Conservation (phyloP, 1,140 invertebrate species). For the Brachionus rubens region DNA sequence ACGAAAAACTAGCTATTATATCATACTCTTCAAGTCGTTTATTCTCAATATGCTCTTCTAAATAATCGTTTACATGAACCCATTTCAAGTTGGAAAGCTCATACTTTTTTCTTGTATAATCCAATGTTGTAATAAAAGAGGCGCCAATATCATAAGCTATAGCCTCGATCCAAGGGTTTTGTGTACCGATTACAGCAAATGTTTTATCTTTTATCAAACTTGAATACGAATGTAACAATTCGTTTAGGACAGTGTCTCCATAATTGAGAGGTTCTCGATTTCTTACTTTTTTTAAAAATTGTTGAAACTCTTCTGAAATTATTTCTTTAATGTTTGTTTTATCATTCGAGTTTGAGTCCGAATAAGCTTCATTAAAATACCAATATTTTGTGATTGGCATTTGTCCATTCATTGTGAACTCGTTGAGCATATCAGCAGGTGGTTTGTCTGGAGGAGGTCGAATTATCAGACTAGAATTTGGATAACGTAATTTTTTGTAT, state of each 20-base stretch:
- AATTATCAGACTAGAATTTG: not conserved
- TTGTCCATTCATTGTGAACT: constrained; percentile 29
- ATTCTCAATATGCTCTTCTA: not conserved
- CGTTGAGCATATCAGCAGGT: not conserved
- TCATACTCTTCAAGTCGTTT: not conserved
- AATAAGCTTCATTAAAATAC: constrained; percentile 2
- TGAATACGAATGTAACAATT: constrained; percentile 1
- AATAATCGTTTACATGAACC: constrained; percentile 20
- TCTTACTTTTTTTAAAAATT: not conserved
- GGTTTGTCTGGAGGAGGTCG: constrained; percentile 11
- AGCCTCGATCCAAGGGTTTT: constrained; percentile 30
- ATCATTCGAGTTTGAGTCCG: not conserved
- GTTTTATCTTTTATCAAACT: not conserved
- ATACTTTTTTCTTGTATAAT: too few species aligned
- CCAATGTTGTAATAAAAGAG: not conserved
- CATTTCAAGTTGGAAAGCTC: not conserved
- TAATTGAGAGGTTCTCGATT: not conserved
- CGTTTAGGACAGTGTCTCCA: not conserved
- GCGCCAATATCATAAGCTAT: not conserved
- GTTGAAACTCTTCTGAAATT: not conserved
- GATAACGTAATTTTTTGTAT: constrained; percentile 7
- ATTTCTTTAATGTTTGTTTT: not conserved
- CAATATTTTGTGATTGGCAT: constrained; percentile 14
- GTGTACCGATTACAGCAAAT: constrained; percentile 14
- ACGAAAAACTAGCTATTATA: too few species aligned